Percentiles rank a stretch among this genome's conserved stretches.
phyloP scores from a whole-genome alignment of 2,113 vertebrate genomes.

The Dissostichus mawsoni region DNA sequence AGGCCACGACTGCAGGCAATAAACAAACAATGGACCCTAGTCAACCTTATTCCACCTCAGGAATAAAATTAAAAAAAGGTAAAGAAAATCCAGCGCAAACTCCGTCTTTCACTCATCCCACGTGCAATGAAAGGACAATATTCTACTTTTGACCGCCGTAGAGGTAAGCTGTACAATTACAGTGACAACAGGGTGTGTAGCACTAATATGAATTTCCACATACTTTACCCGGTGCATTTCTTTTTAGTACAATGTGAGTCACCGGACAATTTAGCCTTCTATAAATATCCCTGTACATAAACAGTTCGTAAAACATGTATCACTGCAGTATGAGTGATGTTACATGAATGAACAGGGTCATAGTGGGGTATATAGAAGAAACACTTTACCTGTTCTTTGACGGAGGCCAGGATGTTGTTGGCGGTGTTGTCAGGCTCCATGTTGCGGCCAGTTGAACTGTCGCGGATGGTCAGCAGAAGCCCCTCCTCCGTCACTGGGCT shows the following conservation, averaged over 20 bases:
- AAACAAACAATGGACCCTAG: slow-evolving; percentile 23
- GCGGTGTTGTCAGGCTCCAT: slow-evolving; percentile 93
- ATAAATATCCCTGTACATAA: slow-evolving; percentile 12
- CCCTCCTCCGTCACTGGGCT: slow-evolving; percentile 91
- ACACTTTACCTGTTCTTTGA: slow-evolving; percentile 95
- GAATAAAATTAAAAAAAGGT: neutral
- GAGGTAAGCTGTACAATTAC: neutral
- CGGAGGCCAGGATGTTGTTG: slow-evolving; percentile 96
- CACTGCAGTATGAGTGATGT: neutral
- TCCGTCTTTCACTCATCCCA: neutral
- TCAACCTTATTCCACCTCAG: slow-evolving; percentile 9
- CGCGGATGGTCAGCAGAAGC: slow-evolving; percentile 85
- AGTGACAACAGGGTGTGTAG: slow-evolving; percentile 3
- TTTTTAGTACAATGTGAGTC: neutral
- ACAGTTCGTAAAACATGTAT: slow-evolving; percentile 7
- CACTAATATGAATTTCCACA: neutral
- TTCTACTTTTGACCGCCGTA: neutral
- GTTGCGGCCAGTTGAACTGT: slow-evolving; percentile 83
- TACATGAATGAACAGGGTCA: neutral
- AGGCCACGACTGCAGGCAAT: slow-evolving; percentile 34
- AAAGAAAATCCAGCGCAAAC: neutral
- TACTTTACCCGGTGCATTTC: neutral
- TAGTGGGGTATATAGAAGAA: neutral
- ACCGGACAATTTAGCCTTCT: neutral
- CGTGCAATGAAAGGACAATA: neutral